These are phyloP conservation scores for Malurus splendens DNA, from an alignment of 2,797 vertebrate genomes.

Conservation along the genomic window DNA sequence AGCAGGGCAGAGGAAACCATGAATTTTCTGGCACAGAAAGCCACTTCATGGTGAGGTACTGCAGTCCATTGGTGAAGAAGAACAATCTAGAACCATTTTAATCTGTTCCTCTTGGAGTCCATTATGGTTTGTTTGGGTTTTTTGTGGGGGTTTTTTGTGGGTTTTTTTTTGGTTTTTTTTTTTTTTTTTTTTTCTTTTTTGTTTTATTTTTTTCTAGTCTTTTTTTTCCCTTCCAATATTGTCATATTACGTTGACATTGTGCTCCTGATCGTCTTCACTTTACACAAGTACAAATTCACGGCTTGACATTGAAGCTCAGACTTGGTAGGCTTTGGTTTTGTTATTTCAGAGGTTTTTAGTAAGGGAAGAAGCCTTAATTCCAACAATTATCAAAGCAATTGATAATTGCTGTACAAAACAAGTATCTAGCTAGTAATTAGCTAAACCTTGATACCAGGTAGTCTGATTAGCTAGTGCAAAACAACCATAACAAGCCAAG, in stretches of 20 bases:
- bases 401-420: neutral
- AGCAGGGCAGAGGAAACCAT: neutral
- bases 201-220: conserved; percentile 8
- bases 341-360: neutral
- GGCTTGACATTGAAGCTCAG: neutral
- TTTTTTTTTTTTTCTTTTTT: neutral
- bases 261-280: conserved; percentile 6
- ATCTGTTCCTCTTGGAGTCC: neutral
- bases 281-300: neutral
- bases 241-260: neutral
- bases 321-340: neutral
- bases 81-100: neutral
- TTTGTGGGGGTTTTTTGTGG: no score
- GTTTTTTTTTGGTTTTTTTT: conserved; percentile 23
- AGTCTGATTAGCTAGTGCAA: conserved; percentile 20
- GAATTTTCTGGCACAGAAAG: neutral
- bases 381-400: neutral
- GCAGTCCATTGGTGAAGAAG: neutral
- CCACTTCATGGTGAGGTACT: neutral
- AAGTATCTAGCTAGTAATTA: conserved; percentile 32
- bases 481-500: neutral
- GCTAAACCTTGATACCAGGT: neutral
- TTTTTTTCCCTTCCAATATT: neutral
- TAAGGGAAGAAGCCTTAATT: conserved; percentile 11
- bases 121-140: neutral